Evolutionary conservation across 2,113 vertebrate species (phyloP).

Genomic region (Calyptommatus sinebrachiatus): DNA sequence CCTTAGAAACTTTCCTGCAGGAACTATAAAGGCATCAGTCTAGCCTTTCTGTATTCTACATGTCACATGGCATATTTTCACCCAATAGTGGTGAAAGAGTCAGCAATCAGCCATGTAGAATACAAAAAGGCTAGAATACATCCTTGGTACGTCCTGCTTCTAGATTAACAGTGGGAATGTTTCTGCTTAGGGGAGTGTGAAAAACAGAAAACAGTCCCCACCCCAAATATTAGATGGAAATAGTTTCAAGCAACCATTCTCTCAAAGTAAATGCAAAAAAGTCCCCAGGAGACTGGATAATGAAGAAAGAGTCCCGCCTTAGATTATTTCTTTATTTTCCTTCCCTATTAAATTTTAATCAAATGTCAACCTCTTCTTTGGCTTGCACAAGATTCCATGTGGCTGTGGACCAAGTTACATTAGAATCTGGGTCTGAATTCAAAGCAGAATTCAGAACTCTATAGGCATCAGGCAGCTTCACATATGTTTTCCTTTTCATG

Average conservation of each 20-base stretch:
- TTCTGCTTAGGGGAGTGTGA: background rate
- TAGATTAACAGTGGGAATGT: too few species aligned
- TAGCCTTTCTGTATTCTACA: too few species aligned
- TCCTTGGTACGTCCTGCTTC: too few species aligned
- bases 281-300: too few species aligned
- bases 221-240: conserved; percentile 59
- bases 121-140: too few species aligned
- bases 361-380: background rate
- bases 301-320: conserved; percentile 50
- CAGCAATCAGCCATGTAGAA: too few species aligned
- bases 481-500: background rate
- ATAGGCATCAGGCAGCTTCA: background rate
- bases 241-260: background rate
- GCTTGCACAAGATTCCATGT: background rate
- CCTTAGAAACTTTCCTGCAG: too few species aligned
- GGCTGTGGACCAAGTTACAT: background rate
- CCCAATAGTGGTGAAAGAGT: too few species aligned
- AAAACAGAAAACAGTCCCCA: conserved; percentile 47
- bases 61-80: too few species aligned
- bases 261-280: too few species aligned
- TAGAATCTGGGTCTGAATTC: background rate
- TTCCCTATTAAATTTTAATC: conserved; percentile 74
- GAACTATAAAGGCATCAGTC: conserved; percentile 75
- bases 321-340: conserved; percentile 64
- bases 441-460: background rate